Evolutionary conservation across 2,797 vertebrate species (phyloP).

Genomic region (Chloroceryle inda): DNA sequence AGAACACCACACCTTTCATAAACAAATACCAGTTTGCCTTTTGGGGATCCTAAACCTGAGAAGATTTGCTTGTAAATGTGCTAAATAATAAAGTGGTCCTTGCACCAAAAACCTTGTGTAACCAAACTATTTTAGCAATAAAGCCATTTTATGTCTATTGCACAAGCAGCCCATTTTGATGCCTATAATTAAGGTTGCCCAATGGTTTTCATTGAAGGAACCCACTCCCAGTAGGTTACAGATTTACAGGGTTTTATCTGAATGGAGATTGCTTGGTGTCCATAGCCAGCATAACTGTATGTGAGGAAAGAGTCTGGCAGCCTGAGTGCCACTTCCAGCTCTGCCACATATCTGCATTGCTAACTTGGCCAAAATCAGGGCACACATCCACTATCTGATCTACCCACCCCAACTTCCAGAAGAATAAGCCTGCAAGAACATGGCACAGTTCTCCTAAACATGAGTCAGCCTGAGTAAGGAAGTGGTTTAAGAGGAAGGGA

Average conservation of each 20-base stretch:
- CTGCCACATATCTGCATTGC: not conserved
- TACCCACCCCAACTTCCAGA: not conserved
- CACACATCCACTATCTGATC: not conserved
- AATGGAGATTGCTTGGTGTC: not conserved
- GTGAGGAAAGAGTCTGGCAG: not conserved
- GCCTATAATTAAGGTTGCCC: not conserved
- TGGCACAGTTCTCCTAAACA: not conserved
- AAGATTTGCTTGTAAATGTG: not conserved
- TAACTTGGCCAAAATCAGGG: not conserved
- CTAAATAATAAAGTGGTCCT: not conserved
- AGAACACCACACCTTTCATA: not conserved
- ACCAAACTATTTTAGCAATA: not conserved
- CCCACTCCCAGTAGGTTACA: not conserved
- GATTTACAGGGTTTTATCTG: not conserved
- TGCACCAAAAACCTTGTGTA: not conserved
- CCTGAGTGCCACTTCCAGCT: not conserved
- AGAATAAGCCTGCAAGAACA: not conserved
- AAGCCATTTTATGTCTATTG: not conserved
- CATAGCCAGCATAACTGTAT: not conserved
- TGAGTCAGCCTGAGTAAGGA: not conserved
- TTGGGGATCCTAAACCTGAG: not conserved
- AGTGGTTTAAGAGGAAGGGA: not conserved
- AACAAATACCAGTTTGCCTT: not conserved
- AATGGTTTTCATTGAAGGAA: not conserved
- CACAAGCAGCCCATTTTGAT: not conserved